A percentile compares a stretch with the other conserved stretches of the same genome.
Evolutionary conservation across 2,113 vertebrate genomes (phyloP).

Genomic region (Campylomormyrus numenius): DNA sequence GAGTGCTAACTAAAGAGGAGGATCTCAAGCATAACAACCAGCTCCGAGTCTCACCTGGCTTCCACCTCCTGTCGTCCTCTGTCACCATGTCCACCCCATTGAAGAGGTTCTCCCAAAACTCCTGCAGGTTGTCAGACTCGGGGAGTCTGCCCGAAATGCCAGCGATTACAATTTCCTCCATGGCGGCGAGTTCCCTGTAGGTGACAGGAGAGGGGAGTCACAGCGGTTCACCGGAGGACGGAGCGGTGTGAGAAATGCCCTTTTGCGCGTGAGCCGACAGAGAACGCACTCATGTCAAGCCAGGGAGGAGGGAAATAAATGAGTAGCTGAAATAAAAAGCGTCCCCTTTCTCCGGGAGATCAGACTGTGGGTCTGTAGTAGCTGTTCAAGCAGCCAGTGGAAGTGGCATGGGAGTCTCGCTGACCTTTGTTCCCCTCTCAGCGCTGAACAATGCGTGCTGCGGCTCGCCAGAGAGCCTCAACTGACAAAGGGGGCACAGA

Average conservation of each 20-base stretch:
- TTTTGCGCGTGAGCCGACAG: too few species aligned
- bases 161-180: slow-evolving; percentile 92
- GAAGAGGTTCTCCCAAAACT: slow-evolving; percentile 95
- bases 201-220: not conserved
- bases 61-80: slow-evolving; percentile 89
- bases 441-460: slow-evolving; percentile 18
- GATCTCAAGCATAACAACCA: not conserved
- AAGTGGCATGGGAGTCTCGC: slow-evolving; percentile 14
- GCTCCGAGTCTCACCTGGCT: slow-evolving; percentile 67
- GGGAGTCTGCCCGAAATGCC: slow-evolving; percentile 89
- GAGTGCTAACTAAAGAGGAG: not conserved
- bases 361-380: not conserved
- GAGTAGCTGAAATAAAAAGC: not conserved
- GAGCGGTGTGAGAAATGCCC: not conserved
- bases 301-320: not conserved
- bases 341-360: too few species aligned
- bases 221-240: not conserved
- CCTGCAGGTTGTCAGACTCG: slow-evolving; percentile 81
- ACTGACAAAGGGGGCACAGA: slow-evolving; percentile 20
- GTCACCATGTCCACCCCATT: slow-evolving; percentile 93
- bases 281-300: not conserved
- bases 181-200: slow-evolving; percentile 44
- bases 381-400: not conserved
- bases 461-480: slow-evolving; percentile 5
- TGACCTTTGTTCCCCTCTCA: slow-evolving; percentile 38